Conservation (phyloP, 2,113 vertebrate species). For the Carettochelys insculpta region DNA sequence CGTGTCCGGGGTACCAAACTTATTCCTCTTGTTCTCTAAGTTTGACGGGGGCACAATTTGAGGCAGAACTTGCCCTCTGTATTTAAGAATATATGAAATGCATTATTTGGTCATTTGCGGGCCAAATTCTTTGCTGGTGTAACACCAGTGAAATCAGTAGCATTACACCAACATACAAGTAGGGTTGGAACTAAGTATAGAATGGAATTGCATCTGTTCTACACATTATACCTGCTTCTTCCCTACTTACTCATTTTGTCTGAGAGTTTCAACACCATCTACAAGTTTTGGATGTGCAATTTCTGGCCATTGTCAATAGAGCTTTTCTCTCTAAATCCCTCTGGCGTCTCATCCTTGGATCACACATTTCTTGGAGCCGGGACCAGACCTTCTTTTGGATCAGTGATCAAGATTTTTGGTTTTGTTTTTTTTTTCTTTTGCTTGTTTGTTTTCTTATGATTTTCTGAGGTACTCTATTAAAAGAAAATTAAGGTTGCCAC, state of each 20-base stretch:
- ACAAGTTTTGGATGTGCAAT: not conserved
- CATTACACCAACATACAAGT: not conserved
- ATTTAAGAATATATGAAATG: not conserved
- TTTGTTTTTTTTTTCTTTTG: not conserved
- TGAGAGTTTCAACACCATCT: not conserved
- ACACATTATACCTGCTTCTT: not conserved
- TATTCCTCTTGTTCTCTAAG: not conserved
- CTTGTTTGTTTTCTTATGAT: not conserved
- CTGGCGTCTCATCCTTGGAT: not conserved
- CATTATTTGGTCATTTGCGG: not conserved
- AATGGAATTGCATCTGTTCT: not conserved
- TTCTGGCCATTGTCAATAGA: not conserved
- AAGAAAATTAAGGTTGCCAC: not conserved
- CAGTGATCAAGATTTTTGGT: not conserved
- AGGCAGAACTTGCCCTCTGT: not conserved
- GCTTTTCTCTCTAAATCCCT: not conserved
- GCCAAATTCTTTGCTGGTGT: not conserved
- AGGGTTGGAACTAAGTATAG: fast-evolving
- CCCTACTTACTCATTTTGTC: not conserved
- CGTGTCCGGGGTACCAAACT: fast-evolving
- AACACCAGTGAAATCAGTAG: not conserved
- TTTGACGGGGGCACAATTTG: not conserved
- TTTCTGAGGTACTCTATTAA: not conserved
- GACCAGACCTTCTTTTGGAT: not conserved
- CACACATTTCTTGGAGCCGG: not conserved